A percentile compares a stretch with the other conserved stretches of the same genome.
Evolutionary conservation across 2,888 invertebrate species (phyloP).

Genomic region (Thera obeliscata): DNA sequence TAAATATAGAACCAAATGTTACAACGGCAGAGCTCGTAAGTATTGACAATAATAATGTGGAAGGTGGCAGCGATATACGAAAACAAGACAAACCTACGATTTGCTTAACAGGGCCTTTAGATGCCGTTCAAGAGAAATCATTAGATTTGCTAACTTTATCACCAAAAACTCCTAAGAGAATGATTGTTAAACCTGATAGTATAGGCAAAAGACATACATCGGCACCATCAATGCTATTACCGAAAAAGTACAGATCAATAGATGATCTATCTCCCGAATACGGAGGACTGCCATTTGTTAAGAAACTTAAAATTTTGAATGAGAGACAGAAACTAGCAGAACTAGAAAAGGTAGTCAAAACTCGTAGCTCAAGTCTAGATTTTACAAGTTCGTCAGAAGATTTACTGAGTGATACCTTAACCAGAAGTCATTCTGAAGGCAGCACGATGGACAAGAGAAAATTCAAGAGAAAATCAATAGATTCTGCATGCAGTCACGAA

Average conservation of each 20-base stretch:
- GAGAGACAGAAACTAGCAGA: conserved; percentile 94
- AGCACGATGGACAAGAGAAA: conserved; percentile 88
- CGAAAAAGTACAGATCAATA: conserved; percentile 91
- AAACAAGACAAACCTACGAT: conserved; percentile 73
- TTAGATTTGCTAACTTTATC: conserved; percentile 76
- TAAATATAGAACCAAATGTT: conserved; percentile 72
- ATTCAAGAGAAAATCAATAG: conserved; percentile 74
- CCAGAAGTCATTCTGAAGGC: conserved; percentile 92
- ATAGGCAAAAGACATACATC: conserved; percentile 44
- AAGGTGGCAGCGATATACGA: conserved; percentile 65
- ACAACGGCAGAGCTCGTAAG: conserved; percentile 78
- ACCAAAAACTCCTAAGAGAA: conserved; percentile 73
- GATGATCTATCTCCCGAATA: conserved; percentile 95
- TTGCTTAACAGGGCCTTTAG: conserved; percentile 74
- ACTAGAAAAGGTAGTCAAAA: conserved; percentile 90
- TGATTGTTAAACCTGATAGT: conserved; percentile 56
- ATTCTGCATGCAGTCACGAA: conserved; percentile 69
- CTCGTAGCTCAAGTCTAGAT: conserved; percentile 92
- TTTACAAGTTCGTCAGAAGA: conserved; percentile 86
- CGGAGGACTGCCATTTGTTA: conserved; percentile 93
- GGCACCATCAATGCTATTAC: conserved; percentile 62
- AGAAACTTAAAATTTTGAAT: conserved; percentile 94
- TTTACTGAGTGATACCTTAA: conserved; percentile 84
- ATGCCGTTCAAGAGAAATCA: conserved; percentile 76
- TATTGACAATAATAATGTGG: conserved; percentile 79